Conservation (phyloP, 2,888 invertebrate genomes). For the Plagiodera versicolora region DNA sequence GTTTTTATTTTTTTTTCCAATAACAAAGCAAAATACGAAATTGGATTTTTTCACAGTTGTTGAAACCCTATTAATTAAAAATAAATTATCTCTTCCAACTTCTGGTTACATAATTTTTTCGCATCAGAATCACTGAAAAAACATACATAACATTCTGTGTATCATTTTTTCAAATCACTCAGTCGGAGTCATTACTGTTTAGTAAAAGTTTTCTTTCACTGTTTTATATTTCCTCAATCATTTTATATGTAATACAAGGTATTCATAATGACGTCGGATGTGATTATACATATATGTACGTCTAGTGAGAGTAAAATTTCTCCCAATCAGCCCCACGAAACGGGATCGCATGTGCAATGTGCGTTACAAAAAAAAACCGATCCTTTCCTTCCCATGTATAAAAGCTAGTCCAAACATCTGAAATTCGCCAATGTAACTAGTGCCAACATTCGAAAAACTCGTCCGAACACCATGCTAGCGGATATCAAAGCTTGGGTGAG, state of each 20-base stretch:
- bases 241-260: background rate
- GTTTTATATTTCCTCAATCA: background rate
- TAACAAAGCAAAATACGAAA: too few species aligned
- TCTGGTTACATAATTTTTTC: too few species aligned
- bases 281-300: conserved; percentile 5
- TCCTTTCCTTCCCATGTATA: conserved; percentile 21
- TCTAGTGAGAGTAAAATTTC: conserved; percentile 14
- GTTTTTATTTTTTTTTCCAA: too few species aligned
- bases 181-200: too few species aligned
- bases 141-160: too few species aligned
- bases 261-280: conserved; percentile 4
- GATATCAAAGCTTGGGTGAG: conserved; percentile 38
- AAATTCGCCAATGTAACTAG: conserved; percentile 15
- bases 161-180: too few species aligned
- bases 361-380: conserved; percentile 4
- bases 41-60: too few species aligned
- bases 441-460: background rate
- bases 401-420: conserved; percentile 17
- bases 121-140: too few species aligned
- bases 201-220: too few species aligned
- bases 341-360: background rate
- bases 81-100: too few species aligned
- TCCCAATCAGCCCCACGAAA: conserved; percentile 10
- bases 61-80: too few species aligned
- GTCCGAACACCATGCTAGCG: conserved; percentile 20